phyloP scores from a whole-genome alignment of 2,888 invertebrate species.

The Schizotus pectinicornis region DNA sequence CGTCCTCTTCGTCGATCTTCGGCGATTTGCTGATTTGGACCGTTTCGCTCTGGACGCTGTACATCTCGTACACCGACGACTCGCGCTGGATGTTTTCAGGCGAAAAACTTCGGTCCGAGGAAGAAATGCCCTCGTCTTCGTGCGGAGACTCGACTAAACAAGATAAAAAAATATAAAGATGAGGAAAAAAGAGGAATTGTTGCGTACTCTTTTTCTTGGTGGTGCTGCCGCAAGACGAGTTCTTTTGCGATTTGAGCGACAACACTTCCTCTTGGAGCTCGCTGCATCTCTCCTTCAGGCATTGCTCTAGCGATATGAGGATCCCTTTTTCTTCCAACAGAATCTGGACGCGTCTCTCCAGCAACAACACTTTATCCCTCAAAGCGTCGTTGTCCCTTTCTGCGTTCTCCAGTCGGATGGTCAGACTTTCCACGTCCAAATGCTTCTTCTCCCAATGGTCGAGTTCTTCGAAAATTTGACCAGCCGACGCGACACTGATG shows the following conservation, averaged over 20 bases:
- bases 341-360: conserved; percentile 76
- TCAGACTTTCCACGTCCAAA: conserved; percentile 79
- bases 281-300: conserved; percentile 76
- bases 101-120: conserved; percentile 79
- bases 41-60: conserved; percentile 63
- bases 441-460: conserved; percentile 78
- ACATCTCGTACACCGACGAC: conserved; percentile 67
- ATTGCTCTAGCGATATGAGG: conserved; percentile 73
- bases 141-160: conserved; percentile 74
- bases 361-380: conserved; percentile 70
- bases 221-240: conserved; percentile 63
- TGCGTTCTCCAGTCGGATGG: conserved; percentile 72
- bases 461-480: conserved; percentile 71
- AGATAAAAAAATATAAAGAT: conserved; percentile 46
- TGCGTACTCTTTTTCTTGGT: conserved; percentile 57
- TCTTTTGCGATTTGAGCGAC: conserved; percentile 62
- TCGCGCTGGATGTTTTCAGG: conserved; percentile 70
- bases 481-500: conserved; percentile 68
- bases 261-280: conserved; percentile 76
- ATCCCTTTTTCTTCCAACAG: conserved; percentile 80
- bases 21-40: conserved; percentile 51
- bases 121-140: conserved; percentile 88
- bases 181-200: neutral
- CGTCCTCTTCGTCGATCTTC: conserved; percentile 61
- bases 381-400: conserved; percentile 70